Evolutionary conservation across 2,888 invertebrate species (phyloP).

Genomic region (Lochmaea capreae): DNA sequence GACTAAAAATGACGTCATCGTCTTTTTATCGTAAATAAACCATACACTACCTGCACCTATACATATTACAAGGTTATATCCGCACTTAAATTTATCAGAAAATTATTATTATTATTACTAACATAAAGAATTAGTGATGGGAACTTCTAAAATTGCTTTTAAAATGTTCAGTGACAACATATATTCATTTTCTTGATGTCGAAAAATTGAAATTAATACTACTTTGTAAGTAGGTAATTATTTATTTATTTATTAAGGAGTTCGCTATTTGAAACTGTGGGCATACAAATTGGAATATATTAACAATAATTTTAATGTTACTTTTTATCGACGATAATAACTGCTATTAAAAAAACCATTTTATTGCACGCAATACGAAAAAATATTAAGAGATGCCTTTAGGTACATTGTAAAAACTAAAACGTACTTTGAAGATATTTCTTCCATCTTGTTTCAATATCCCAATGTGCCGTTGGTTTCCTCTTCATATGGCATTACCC

Average conservation of each 20-base stretch:
- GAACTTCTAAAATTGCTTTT: background rate
- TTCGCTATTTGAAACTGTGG: background rate
- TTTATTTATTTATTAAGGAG: background rate
- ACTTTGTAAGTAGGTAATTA: background rate
- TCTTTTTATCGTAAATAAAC: too few species aligned
- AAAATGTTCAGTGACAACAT: background rate
- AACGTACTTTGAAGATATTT: too few species aligned
- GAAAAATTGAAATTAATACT: background rate
- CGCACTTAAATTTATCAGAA: constrained; percentile 1
- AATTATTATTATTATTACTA: background rate
- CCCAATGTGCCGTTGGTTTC: too few species aligned
- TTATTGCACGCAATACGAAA: too few species aligned
- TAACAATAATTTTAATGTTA: background rate
- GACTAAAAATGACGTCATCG: too few species aligned
- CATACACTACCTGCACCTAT: background rate
- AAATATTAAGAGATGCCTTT: too few species aligned
- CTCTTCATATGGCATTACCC: too few species aligned
- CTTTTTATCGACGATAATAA: too few species aligned
- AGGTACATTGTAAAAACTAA: too few species aligned
- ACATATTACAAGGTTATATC: constrained; percentile 1
- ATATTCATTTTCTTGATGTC: background rate
- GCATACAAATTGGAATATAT: background rate
- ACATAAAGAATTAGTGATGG: background rate
- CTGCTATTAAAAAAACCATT: too few species aligned
- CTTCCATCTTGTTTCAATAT: too few species aligned